Conservation (phyloP, 2,797 vertebrate genomes). For the Chromis chromis region DNA sequence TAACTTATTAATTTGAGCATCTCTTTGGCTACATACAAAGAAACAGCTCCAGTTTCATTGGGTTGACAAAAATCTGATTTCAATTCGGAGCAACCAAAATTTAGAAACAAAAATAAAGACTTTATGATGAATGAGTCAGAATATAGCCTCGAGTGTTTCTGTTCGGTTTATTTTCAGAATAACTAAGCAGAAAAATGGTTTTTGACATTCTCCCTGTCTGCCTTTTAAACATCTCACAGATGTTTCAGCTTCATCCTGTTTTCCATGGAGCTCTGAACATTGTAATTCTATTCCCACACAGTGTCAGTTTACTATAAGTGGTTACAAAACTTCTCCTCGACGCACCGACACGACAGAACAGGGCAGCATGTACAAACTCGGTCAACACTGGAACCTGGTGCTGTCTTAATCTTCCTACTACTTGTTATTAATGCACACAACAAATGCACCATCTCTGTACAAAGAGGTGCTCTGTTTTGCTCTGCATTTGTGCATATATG, state of each 20-base stretch:
- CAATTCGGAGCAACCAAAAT: background rate
- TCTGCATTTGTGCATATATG: background rate
- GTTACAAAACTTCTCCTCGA: constrained; percentile 26
- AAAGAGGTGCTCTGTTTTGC: background rate
- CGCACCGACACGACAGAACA: constrained; percentile 16
- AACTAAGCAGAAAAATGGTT: constrained; percentile 7
- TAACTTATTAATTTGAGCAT: background rate
- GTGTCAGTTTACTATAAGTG: constrained; percentile 51
- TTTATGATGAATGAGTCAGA: background rate
- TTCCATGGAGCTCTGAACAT: constrained; percentile 23
- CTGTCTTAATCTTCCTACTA: constrained; percentile 18
- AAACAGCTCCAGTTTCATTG: background rate
- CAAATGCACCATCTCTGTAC: background rate
- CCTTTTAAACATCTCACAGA: constrained; percentile 26
- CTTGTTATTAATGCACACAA: background rate
- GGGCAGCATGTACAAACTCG: constrained; percentile 15
- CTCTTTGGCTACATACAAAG: background rate
- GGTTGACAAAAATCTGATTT: background rate
- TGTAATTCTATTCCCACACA: constrained; percentile 46
- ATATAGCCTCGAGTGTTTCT: background rate
- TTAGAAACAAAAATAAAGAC: background rate
- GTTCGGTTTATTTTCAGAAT: constrained; percentile 8
- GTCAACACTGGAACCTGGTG: constrained; percentile 15
- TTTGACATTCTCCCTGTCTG: constrained; percentile 3
- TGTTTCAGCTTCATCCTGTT: constrained; percentile 41